A percentile compares a stretch with the other conserved stretches of the same genome.
Conservation (phyloP, 2,113 vertebrate genomes). For the Clarias magur region DNA sequence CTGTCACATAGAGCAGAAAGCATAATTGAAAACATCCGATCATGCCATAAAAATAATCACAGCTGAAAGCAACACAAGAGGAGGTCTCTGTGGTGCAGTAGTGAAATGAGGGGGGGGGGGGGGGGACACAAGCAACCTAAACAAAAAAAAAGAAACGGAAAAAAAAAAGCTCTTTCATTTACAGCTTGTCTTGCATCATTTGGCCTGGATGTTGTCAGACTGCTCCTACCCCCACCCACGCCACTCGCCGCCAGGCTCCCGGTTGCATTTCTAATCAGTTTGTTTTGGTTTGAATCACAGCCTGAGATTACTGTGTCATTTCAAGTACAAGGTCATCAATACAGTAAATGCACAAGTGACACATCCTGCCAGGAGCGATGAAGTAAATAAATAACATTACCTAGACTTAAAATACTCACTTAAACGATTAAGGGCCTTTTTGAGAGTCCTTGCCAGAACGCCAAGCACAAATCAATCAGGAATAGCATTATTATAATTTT, state of each 20-base stretch:
- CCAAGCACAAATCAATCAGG: slow-evolving; percentile 46
- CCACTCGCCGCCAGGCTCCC: background rate
- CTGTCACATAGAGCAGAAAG: slow-evolving; percentile 36
- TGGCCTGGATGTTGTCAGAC: slow-evolving; percentile 64
- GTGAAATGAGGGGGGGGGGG: too few relatives aligned
- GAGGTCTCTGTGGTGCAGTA: slow-evolving; percentile 53
- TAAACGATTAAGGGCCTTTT: slow-evolving; percentile 16
- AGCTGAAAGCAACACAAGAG: slow-evolving; percentile 43
- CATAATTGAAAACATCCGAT: slow-evolving; percentile 73
- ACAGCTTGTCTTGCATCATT: slow-evolving; percentile 59
- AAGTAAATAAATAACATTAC: slow-evolving; percentile 43
- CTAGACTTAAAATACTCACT: slow-evolving; percentile 28
- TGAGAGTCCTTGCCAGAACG: background rate
- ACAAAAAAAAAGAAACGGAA: background rate
- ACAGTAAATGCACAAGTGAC: slow-evolving; percentile 37
- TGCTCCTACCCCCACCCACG: slow-evolving; percentile 42
- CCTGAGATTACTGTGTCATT: slow-evolving; percentile 25
- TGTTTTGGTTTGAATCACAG: slow-evolving; percentile 24
- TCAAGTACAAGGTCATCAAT: slow-evolving; percentile 39
- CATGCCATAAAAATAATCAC: slow-evolving; percentile 65
- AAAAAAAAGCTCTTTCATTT: slow-evolving; percentile 56
- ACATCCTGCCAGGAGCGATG: slow-evolving; percentile 37
- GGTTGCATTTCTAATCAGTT: background rate
- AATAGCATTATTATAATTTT: slow-evolving; percentile 47
- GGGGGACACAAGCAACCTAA: slow-evolving; percentile 46